Percentiles rank a stretch among this genome's conserved stretches.
phyloP scores from a whole-genome alignment of 64 coral and sea anemone species.

The Montipora sp. region DNA sequence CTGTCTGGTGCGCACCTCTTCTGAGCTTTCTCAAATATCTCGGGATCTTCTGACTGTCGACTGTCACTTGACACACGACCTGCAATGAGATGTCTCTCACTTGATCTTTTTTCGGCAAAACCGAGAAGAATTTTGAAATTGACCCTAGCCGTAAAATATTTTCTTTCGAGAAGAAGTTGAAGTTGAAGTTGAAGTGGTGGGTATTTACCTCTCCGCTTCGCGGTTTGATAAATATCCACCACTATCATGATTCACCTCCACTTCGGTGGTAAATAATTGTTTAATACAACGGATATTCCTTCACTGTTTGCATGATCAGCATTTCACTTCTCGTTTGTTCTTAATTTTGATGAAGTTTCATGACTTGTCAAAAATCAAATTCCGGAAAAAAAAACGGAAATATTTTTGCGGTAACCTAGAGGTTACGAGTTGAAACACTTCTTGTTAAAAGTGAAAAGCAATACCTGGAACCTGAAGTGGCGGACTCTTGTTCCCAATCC shows the following conservation, averaged over 20 bases:
- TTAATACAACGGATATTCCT: too few species aligned
- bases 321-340: too few species aligned
- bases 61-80: background rate
- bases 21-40: background rate
- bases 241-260: too few species aligned
- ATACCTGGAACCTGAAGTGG: constrained; percentile 8
- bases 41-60: background rate
- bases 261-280: too few species aligned
- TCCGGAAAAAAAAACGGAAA: background rate
- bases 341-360: too few species aligned
- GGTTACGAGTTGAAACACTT: background rate
- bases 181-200: too few species aligned
- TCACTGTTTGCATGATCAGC: too few species aligned
- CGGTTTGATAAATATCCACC: too few species aligned
- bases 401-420: background rate
- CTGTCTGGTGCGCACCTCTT: background rate
- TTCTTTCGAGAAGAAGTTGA: background rate
- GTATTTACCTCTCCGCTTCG: too few species aligned
- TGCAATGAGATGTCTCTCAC: background rate
- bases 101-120: constrained; percentile 1
- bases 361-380: background rate
- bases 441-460: background rate
- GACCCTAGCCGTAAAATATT: too few species aligned
- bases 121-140: background rate
- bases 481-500: background rate